Evolutionary conservation across 2,888 invertebrate species (phyloP), one percentile per base, ranked within the genome.

Genomic region (Nomada ferruginata): DNA sequence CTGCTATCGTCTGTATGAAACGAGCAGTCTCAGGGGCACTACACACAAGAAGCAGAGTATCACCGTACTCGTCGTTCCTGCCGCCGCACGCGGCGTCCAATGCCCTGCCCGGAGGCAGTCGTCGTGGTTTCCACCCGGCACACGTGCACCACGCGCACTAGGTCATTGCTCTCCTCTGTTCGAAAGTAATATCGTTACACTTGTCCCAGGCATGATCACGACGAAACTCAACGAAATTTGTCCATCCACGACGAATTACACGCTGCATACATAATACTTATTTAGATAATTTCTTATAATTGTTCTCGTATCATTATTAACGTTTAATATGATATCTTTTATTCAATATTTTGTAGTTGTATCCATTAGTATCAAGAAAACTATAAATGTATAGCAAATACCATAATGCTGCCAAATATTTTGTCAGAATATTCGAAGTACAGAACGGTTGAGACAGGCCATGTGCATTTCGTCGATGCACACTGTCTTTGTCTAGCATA

Each of bases 101-200:
- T 91, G 91, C 90, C 90, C 91, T 72, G 87, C 69, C 71, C 73
- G 76, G 92, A 92, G 92, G 92, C 89, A 71, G 91, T 57, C 87
- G 92, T 79, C 87, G 90, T 76, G 92, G 92, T 92, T 92, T 92
- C 88, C 44, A 68, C 79, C 64, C 66, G 82, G 85, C 89, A 91
- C 92, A 93, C 92, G 92, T 92, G 92, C 92, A 92, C 88, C 89
- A 86, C 89, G 85, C 90, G 88, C 91, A 93, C 89, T 93, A 86
- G 93, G 92, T 92, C 93, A 93, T 92, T 93, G 93, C 92, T 92
- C 93, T 88, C 87, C 89, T 87, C 85, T 87, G 82, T 90, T 90
- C 87, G 88, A 90, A 89, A 89, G 88, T 87, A 90, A 89, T 90
- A 89, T 90, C 86, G 88, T 87, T 89, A 84, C 86, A 87, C 86